Evolutionary conservation across 2,113 vertebrate species (phyloP).

Genomic region (Brachionichthys hirsutus): DNA sequence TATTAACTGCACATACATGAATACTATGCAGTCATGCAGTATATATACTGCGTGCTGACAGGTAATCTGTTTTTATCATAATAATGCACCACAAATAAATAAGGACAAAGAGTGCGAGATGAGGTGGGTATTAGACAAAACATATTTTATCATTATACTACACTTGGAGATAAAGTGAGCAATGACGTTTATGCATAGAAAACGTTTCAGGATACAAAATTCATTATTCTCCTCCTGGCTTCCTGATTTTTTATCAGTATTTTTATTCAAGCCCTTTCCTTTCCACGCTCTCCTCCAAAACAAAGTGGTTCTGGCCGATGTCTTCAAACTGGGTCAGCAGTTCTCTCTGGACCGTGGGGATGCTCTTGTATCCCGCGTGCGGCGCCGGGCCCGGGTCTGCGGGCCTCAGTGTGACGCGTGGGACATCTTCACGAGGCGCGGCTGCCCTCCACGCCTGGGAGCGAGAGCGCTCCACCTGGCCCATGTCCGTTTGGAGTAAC

Average conservation of each 20-base stretch:
- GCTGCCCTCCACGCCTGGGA: background rate
- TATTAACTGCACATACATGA: no score
- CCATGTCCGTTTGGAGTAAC: constrained; percentile 28
- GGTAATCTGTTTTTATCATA: no score
- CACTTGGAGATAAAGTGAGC: no score
- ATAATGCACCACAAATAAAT: no score
- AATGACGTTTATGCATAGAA: no score
- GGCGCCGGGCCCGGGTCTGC: rapidly evolving
- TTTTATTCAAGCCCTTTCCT: background rate
- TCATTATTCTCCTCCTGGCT: background rate
- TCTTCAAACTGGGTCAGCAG: constrained; percentile 71
- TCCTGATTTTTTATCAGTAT: background rate
- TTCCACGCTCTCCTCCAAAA: constrained; percentile 31
- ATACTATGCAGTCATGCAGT: no score
- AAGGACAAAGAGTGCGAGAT: no score
- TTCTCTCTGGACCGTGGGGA: constrained; percentile 41
- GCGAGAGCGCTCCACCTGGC: background rate
- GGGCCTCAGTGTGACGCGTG: constrained; percentile 42
- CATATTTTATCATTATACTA: no score
- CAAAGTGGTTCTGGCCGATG: constrained; percentile 55
- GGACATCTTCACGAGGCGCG: background rate
- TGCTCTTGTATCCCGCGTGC: constrained; percentile 34
- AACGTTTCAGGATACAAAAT: no score
- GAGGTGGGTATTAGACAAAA: no score
- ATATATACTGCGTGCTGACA: no score